Evolutionary conservation across 2,797 vertebrate species (phyloP).

Genomic region (Sebastolobus altivelis): DNA sequence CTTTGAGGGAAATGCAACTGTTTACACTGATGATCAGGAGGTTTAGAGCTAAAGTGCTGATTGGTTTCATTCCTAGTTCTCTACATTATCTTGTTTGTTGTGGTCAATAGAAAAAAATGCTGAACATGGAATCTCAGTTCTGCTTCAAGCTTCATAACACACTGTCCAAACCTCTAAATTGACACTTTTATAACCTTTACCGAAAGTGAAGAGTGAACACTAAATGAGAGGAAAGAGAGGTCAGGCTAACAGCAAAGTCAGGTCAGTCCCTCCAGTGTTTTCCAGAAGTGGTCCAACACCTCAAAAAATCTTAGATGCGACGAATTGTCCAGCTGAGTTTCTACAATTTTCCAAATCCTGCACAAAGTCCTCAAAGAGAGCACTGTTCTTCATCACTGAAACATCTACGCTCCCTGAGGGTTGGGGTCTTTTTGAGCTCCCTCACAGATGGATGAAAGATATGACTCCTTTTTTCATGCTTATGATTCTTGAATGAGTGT

Average conservation of each 20-base stretch:
- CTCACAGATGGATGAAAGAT: constrained; percentile 1
- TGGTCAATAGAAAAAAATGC: constrained; percentile 52
- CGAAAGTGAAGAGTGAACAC: background rate
- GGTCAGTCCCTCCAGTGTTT: background rate
- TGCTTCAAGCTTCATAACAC: constrained; percentile 54
- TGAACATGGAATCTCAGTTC: constrained; percentile 76
- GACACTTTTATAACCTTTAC: constrained; percentile 32
- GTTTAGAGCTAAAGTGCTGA: constrained; percentile 36
- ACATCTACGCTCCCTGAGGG: background rate
- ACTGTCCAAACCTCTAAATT: background rate
- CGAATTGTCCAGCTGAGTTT: background rate
- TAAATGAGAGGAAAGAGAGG: background rate
- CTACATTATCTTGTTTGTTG: constrained; percentile 12
- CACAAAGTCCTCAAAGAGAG: constrained; percentile 40
- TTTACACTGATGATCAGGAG: constrained; percentile 12
- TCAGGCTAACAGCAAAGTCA: background rate
- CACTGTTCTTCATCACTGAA: constrained; percentile 37
- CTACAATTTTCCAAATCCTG: background rate
- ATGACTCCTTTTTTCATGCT: background rate
- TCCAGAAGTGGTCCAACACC: background rate
- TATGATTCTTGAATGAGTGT: background rate
- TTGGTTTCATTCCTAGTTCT: constrained; percentile 23
- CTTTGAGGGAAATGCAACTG: constrained; percentile 7
- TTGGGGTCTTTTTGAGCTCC: background rate
- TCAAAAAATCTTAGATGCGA: background rate